These are phyloP conservation scores for Sussaba pulchella DNA, from an alignment of 2,888 invertebrate genomes.

Conservation along the genomic window DNA sequence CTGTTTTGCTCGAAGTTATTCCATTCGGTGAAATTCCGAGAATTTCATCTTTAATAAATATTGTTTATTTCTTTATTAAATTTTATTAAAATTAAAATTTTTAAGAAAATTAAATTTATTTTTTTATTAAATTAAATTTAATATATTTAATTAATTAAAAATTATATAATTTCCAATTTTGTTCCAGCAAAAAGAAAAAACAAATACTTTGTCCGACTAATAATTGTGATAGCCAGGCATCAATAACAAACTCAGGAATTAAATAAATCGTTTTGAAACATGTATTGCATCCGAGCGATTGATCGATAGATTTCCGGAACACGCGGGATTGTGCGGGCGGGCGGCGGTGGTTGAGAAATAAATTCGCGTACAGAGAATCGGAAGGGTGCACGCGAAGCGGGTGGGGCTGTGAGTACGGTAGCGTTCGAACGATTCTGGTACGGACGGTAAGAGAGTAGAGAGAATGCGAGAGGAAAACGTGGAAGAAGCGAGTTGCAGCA, in stretches of 20 bases:
- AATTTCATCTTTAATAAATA: no score
- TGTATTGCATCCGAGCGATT: constrained; percentile 49
- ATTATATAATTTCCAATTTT: no score
- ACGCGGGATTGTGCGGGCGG: constrained; percentile 9
- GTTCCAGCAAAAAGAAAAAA: background rate
- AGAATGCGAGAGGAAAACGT: constrained; percentile 54
- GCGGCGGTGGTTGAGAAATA: constrained; percentile 40
- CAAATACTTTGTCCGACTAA: background rate
- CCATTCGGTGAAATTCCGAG: no score
- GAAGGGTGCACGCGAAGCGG: constrained; percentile 33
- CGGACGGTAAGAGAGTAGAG: constrained; percentile 56
- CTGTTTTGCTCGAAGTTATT: no score
- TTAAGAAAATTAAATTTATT: no score
- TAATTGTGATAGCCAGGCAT: background rate
- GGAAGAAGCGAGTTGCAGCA: constrained; percentile 61
- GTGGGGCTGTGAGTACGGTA: constrained; percentile 39
- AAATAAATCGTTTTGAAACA: background rate
- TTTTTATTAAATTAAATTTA: no score
- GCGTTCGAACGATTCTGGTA: constrained; percentile 57
- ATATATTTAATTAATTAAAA: no score
- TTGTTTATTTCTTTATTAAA: no score
- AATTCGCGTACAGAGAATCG: constrained; percentile 59
- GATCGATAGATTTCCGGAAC: constrained; percentile 53
- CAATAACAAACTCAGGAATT: background rate
- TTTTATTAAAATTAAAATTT: no score